A percentile compares a stretch with the other conserved stretches of the same genome.
Evolutionary conservation across 2,797 vertebrate genomes (phyloP).

Genomic region (Euthynnus affinis): DNA sequence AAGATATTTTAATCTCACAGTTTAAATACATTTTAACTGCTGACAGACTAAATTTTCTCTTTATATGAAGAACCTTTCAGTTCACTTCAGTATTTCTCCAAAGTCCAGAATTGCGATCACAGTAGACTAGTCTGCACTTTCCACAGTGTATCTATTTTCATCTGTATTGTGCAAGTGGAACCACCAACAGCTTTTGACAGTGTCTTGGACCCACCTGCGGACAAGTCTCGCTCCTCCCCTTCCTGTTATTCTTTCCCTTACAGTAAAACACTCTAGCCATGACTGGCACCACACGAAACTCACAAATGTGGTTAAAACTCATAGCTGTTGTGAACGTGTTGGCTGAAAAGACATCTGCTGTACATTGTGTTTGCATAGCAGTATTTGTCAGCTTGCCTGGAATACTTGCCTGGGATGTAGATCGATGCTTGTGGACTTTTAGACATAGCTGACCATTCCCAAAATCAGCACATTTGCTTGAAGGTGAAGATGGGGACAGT

Average conservation of each 20-base stretch:
- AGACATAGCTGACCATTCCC: not conserved
- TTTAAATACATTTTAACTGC: not conserved
- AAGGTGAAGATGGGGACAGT: not conserved
- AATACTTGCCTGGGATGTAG: not conserved
- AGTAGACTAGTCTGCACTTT: not conserved
- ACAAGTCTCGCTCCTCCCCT: slow-evolving; percentile 38
- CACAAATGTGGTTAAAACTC: slow-evolving; percentile 7
- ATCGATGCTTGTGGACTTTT: not conserved
- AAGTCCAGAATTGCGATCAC: not conserved
- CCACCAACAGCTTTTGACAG: slow-evolving; percentile 35
- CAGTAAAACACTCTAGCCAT: slow-evolving; percentile 31
- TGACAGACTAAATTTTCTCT: not conserved
- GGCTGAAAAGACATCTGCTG: slow-evolving; percentile 27
- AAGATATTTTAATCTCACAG: not conserved
- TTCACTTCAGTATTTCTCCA: slow-evolving; percentile 1
- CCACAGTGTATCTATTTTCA: slow-evolving; percentile 36
- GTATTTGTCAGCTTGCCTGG: slow-evolving; percentile 11
- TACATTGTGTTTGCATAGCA: not conserved
- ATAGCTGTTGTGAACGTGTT: not conserved
- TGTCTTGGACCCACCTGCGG: slow-evolving; percentile 39
- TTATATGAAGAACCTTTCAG: not conserved
- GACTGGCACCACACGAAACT: slow-evolving; percentile 29
- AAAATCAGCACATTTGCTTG: too few relatives aligned
- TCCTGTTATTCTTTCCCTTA: slow-evolving; percentile 63
- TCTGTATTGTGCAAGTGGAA: slow-evolving; percentile 20